phyloP scores from a whole-genome alignment of 2,797 vertebrate species.

The Cossypha polioptera region DNA sequence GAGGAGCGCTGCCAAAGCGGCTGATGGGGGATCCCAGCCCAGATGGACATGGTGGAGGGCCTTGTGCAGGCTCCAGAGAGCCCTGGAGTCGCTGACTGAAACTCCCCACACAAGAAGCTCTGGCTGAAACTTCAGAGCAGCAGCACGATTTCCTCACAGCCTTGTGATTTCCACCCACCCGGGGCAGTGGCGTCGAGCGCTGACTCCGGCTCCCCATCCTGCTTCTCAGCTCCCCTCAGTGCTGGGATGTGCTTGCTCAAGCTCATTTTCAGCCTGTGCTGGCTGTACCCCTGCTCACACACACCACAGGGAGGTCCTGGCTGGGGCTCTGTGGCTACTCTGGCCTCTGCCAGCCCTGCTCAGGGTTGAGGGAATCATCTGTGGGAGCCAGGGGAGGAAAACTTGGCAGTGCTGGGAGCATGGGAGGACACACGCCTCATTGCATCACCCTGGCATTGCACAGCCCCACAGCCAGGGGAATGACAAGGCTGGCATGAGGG shows the following conservation, averaged over 20 bases:
- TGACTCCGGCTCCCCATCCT: fast-evolving
- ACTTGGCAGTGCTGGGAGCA: background rate
- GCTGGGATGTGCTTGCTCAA: background rate
- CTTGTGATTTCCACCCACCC: background rate
- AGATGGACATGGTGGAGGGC: constrained; percentile 24
- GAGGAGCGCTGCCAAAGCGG: constrained; percentile 3
- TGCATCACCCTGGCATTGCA: fast-evolving
- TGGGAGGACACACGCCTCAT: fast-evolving
- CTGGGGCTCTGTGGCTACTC: background rate
- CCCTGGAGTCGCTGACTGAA: background rate
- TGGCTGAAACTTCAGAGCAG: background rate
- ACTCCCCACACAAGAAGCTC: background rate
- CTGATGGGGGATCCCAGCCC: constrained; percentile 50
- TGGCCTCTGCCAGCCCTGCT: background rate
- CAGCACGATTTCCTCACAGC: background rate
- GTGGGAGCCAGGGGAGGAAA: background rate
- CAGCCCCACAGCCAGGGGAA: background rate
- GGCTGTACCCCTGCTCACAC: background rate
- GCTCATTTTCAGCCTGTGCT: background rate
- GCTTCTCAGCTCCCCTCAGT: background rate
- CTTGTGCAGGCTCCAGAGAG: background rate
- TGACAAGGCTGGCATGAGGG: background rate
- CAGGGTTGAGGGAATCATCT: background rate
- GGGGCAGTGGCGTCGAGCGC: fast-evolving
- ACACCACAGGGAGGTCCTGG: fast-evolving